Base-by-base conservation (phyloP, 1,140 invertebrate genomes). In the Pantala flavescens region DNA sequence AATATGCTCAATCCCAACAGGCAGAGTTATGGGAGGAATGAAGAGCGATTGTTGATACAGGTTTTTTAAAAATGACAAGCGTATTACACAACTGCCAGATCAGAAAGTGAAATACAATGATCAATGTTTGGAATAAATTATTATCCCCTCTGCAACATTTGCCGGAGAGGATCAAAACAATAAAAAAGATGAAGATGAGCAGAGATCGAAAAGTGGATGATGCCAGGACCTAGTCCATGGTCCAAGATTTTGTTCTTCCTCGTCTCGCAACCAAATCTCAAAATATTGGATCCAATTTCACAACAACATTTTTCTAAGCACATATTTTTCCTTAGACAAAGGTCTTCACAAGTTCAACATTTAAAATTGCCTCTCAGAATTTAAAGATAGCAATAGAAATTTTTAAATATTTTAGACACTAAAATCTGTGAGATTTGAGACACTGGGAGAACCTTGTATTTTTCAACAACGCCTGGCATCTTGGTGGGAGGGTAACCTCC, bases 111-210 rank as follows among this genome's bases (percentile, higher is more conserved):
- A 63, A 21, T 19, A 63, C 49, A 63, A 63, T 63, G 49, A 63
- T 63, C 49, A 63, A 63, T 63, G 49, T 63, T 63, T 63, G 49
- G 49, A 63, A 63, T 63, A 63, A 63, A 63, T 63, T 63, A 63
- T 63, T 7, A 19, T 63, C 49, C 49, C 49, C 12, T 36, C 28
- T 19, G 49, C n/a, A 63, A 21, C 49, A 63, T 21, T 63, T 63
- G 16, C n/a, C 49, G n/a, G 12, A 63, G 49, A 21, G 49, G n/a
- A 63, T 21, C 49, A 63, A 63, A 63, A 63, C 49, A 19, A 63
- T 63, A 63, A 19, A 63, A 63, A 63, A 63, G n/a, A 63, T 63
- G 49, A 63, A 63, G 49, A 63, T 63, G 49, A 63, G n/a, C 49
- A 63, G 49, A 63, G 49, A 63, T 63, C 49, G 49, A 63, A 63